Conservation (phyloP, 2,888 invertebrate species). For the Danaus chrysippus region DNA sequence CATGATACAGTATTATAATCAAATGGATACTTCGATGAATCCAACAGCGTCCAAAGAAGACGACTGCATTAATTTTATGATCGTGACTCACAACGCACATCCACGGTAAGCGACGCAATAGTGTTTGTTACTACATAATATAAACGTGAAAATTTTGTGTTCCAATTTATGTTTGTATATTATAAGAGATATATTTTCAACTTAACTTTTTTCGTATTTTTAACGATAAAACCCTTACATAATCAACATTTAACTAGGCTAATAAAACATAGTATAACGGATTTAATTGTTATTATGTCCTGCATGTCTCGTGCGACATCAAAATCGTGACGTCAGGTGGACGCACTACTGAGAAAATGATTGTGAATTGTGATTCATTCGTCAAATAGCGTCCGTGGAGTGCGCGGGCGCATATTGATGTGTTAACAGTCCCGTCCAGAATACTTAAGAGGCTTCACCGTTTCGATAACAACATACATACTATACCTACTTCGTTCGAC, state of each 20-base stretch:
- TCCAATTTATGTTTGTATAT: background rate
- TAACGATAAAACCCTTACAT: no score
- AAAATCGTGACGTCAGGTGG: conserved; percentile 73
- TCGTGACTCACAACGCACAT: conserved; percentile 18
- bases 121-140: background rate
- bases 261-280: conserved; percentile 12
- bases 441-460: conserved; percentile 59
- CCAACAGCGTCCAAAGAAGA: conserved; percentile 15
- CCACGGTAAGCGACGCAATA: conserved; percentile 6
- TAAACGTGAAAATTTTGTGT: background rate
- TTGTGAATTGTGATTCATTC: conserved; percentile 71
- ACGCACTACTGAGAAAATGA: conserved; percentile 50
- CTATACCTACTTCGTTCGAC: conserved; percentile 32
- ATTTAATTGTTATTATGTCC: conserved; percentile 14
- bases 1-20: conserved; percentile 24
- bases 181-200: background rate
- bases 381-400: conserved; percentile 64
- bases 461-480: conserved; percentile 48
- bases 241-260: background rate
- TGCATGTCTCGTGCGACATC: conserved; percentile 61
- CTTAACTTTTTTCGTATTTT: background rate
- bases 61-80: conserved; percentile 21
- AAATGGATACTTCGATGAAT: conserved; percentile 16
- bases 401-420: conserved; percentile 74
- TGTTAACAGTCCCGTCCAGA: conserved; percentile 50